Conservation (phyloP, 2,113 vertebrate genomes). For the Stercorarius parasiticus region DNA sequence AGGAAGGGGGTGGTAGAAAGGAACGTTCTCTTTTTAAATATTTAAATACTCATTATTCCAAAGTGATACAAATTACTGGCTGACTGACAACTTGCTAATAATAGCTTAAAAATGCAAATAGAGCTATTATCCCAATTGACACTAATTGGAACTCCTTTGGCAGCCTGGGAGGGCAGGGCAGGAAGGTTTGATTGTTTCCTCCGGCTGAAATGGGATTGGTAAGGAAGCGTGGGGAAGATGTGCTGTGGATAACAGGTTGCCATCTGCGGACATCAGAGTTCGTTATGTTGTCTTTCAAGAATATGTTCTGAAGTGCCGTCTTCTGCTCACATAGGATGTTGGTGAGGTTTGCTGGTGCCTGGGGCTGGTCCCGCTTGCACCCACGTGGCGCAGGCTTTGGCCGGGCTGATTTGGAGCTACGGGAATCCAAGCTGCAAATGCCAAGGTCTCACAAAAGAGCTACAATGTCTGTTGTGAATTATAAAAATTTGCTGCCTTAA, state of each 20-base stretch:
- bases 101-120: conserved; percentile 61
- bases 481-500: background rate
- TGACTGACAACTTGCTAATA: conserved; percentile 67
- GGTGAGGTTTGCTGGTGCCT: background rate
- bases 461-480: background rate
- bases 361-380: background rate
- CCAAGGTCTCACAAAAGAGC: background rate
- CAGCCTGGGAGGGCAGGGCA: conserved; percentile 51
- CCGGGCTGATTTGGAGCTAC: rapidly evolving
- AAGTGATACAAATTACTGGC: conserved; percentile 59
- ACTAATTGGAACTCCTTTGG: conserved; percentile 56
- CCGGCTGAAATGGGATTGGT: background rate
- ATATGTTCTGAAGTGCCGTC: background rate
- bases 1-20: conserved; percentile 54
- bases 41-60: conserved; percentile 52
- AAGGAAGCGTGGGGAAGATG: background rate
- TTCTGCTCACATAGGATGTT: background rate
- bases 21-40: conserved; percentile 46
- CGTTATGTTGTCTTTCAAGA: background rate
- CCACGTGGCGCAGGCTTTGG: rapidly evolving
- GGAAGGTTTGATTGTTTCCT: conserved; percentile 59
- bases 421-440: background rate
- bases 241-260: background rate
- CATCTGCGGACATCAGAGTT: background rate
- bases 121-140: conserved; percentile 55